phyloP scores from a whole-genome alignment of 2,797 vertebrate species.

The Lutjanus argentimaculatus region DNA sequence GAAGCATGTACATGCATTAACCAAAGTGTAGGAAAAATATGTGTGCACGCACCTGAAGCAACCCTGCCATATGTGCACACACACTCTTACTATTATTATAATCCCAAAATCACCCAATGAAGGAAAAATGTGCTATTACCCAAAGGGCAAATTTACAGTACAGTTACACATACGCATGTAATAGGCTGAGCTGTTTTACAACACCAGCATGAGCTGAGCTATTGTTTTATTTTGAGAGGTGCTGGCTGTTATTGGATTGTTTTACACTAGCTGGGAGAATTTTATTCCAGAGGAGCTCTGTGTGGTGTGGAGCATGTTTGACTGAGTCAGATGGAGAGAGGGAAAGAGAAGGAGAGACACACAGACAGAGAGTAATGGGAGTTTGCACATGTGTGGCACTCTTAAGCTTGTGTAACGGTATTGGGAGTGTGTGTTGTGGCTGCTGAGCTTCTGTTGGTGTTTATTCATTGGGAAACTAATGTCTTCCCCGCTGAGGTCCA shows the following conservation, averaged over 20 bases:
- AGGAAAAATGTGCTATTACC: conserved; percentile 63
- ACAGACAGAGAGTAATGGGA: neutral
- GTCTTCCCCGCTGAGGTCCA: conserved; percentile 49
- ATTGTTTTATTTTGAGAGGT: conserved; percentile 80
- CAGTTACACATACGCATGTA: conserved; percentile 59
- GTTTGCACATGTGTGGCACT: conserved; percentile 19
- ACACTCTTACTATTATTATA: conserved; percentile 63
- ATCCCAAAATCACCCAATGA: conserved; percentile 67
- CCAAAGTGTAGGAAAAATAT: conserved; percentile 27
- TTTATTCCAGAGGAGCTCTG: conserved; percentile 68
- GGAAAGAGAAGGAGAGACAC: neutral
- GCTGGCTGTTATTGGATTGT: conserved; percentile 80
- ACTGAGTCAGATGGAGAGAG: conserved; percentile 43
- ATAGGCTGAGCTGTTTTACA: conserved; percentile 72
- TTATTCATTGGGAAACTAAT: conserved; percentile 68
- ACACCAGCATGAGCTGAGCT: conserved; percentile 72
- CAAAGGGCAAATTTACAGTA: conserved; percentile 73
- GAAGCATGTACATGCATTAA: conserved; percentile 15
- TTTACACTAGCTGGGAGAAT: conserved; percentile 77
- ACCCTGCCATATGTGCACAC: conserved; percentile 25
- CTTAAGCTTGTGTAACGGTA: conserved; percentile 30
- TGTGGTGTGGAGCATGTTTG: conserved; percentile 54
- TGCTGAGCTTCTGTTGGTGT: conserved; percentile 57
- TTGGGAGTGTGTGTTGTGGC: conserved; percentile 28
- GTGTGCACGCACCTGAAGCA: conserved; percentile 15